Evolutionary conservation across 2,113 vertebrate genomes (phyloP), one percentile per base, ranked within the genome.

Genomic region (Pelecanoides urinatrix): DNA sequence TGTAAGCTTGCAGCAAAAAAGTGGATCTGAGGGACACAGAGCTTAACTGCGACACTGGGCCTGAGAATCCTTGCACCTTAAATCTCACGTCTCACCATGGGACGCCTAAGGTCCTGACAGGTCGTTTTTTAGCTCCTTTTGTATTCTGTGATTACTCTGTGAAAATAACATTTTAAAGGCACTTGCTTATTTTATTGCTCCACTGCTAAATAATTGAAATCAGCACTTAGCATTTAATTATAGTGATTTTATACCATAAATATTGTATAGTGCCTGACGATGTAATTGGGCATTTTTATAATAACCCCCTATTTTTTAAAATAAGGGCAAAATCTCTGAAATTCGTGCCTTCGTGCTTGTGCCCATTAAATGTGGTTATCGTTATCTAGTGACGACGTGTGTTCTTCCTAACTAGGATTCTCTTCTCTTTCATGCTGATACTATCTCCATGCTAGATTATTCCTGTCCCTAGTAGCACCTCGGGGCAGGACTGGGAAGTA

Each of bases 341-440:
- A 90, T 71, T 82, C 5, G 3, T 92, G 47, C 45, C 87, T 93
- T 90, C 45, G 2, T 73, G 44, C 50, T 95, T n/a, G 45, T 80
- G 71, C 76, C 95, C 58, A 65, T 97, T 93, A 74, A 96, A 84
- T 87, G 32, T 82, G 71, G 62, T 91, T 92, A 80, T 95, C 68
- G 56, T 96, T 94, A 91, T 58, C 68, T 86, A 62, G 67, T 92
- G 80, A 82, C 53, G 21, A 80, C 9, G 2, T 74, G 34, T 21
- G 66, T 80, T 96, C 92, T 79, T 92, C 70, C 81, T 67, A 82
- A 89, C 59, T 77, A 52, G 65, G 36, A 79, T 71, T 73, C 86
- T 92, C 63, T 92, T 91, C 77, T 82, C 20, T 84, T 74, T 78
- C 38, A 29, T 70, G 56, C 74, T 70, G 78, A 91, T 93, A 19